Percentiles rank a stretch among this genome's conserved stretches.
Conservation (phyloP, 2,888 invertebrate species). For the Tuberolachnus salignus region DNA sequence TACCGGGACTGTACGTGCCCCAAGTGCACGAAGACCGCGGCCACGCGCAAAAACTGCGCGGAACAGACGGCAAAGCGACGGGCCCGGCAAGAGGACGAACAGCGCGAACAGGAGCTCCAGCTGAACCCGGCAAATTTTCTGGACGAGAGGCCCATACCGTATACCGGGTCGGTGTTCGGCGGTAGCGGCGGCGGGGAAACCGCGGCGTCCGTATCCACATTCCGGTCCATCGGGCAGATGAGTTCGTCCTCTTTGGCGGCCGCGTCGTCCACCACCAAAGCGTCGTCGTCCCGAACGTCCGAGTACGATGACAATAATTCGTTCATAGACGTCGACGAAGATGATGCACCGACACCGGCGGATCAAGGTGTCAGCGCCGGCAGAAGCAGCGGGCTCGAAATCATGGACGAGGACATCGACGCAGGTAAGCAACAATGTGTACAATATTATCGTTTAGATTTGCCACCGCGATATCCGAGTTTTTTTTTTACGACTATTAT, state of each 20-base stretch:
- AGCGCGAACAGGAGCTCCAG: constrained; percentile 52
- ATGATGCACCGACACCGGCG: neutral
- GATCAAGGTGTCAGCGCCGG: neutral
- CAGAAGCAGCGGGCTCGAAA: neutral
- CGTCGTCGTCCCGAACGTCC: constrained; percentile 23
- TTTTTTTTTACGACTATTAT: too few relatives aligned
- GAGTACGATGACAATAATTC: constrained; percentile 37
- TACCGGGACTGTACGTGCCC: constrained; percentile 44
- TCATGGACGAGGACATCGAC: constrained; percentile 26
- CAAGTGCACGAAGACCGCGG: constrained; percentile 52
- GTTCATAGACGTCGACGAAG: neutral
- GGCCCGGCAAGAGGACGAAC: constrained; percentile 48
- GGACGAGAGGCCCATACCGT: constrained; percentile 45
- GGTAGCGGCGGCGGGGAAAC: neutral
- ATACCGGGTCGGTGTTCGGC: neutral
- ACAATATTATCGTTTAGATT: neutral
- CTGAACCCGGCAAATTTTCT: constrained; percentile 34
- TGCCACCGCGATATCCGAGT: too few relatives aligned
- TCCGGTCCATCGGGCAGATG: constrained; percentile 1
- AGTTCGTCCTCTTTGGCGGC: constrained; percentile 15
- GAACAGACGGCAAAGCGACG: constrained; percentile 51
- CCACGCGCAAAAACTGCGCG: constrained; percentile 52
- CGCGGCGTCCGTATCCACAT: constrained; percentile 9
- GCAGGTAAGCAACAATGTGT: constrained; percentile 45
- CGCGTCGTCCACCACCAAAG: constrained; percentile 19